phyloP scores from a whole-genome alignment of 1,140 invertebrate species.

The Rhyzopertha dominica region DNA sequence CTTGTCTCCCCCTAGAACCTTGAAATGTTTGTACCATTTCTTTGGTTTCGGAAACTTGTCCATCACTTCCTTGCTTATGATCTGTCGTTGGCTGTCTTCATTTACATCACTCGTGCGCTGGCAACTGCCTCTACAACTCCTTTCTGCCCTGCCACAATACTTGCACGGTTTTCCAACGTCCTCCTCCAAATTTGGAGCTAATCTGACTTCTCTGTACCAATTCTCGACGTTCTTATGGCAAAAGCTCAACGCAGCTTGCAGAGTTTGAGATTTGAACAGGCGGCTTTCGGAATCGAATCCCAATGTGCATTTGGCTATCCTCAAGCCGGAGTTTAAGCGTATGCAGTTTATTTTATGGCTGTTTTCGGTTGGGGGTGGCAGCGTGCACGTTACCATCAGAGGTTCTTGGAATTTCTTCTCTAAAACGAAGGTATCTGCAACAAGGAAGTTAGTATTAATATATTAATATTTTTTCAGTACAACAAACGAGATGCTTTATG shows the following conservation, averaged over 20 bases:
- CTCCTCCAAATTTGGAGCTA: conserved; percentile 30
- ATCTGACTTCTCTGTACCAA: conserved; percentile 36
- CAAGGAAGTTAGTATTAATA: no score
- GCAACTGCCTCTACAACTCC: background rate
- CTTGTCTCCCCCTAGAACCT: conserved; percentile 22
- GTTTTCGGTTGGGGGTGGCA: conserved; percentile 27
- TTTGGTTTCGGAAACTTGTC: conserved; percentile 38
- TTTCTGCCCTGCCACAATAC: conserved; percentile 3
- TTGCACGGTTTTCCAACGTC: conserved; percentile 1
- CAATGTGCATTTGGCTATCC: conserved; percentile 31
- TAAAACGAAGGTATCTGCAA: conserved; percentile 37
- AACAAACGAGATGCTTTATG: no score
- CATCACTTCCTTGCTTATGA: conserved; percentile 35
- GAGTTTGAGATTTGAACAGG: conserved; percentile 35
- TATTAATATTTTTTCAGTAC: no score
- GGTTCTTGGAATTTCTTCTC: conserved; percentile 39
- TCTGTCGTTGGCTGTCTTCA: conserved; percentile 26
- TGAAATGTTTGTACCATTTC: conserved; percentile 40
- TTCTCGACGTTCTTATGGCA: conserved; percentile 38
- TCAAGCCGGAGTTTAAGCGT: conserved; percentile 33
- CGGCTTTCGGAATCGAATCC: conserved; percentile 39
- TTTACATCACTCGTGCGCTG: background rate
- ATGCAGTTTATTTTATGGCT: conserved; percentile 33
- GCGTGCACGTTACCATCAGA: conserved; percentile 35
- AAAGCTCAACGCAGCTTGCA: conserved; percentile 33